Conservation (phyloP, 2,797 vertebrate genomes). For the Gambusia yucatana region DNA sequence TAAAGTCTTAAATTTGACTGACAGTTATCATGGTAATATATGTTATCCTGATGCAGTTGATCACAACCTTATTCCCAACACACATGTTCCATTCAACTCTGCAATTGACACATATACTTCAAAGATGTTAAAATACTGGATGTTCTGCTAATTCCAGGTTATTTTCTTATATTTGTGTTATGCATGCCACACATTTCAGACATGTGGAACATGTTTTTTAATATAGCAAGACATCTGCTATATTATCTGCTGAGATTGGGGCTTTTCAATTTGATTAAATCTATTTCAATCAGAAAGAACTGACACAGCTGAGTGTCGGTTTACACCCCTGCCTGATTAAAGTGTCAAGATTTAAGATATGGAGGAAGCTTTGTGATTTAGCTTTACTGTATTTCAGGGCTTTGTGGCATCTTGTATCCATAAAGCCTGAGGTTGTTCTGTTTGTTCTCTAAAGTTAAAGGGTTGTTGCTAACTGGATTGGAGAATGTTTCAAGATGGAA, state of each 20-base stretch:
- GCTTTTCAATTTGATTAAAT: background rate
- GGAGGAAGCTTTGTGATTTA: background rate
- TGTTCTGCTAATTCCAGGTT: background rate
- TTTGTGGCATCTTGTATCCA: background rate
- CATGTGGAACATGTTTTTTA: background rate
- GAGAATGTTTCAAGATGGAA: constrained; percentile 12
- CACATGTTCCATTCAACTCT: background rate
- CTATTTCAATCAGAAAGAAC: background rate
- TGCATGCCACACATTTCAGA: background rate
- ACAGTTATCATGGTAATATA: background rate
- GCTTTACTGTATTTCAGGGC: background rate
- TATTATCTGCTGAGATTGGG: background rate
- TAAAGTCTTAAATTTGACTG: background rate
- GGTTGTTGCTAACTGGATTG: constrained; percentile 15
- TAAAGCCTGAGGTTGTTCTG: background rate
- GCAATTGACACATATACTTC: background rate
- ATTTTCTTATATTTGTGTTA: background rate
- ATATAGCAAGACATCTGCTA: background rate
- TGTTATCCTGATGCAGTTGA: background rate
- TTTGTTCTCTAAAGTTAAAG: constrained; percentile 2
- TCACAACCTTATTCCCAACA: background rate
- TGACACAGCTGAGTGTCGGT: background rate
- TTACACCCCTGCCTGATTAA: background rate
- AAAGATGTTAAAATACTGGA: background rate
- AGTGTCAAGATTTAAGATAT: background rate